Evolutionary conservation across 2,113 vertebrate species (phyloP).

Genomic region (Ploceus nigricollis): DNA sequence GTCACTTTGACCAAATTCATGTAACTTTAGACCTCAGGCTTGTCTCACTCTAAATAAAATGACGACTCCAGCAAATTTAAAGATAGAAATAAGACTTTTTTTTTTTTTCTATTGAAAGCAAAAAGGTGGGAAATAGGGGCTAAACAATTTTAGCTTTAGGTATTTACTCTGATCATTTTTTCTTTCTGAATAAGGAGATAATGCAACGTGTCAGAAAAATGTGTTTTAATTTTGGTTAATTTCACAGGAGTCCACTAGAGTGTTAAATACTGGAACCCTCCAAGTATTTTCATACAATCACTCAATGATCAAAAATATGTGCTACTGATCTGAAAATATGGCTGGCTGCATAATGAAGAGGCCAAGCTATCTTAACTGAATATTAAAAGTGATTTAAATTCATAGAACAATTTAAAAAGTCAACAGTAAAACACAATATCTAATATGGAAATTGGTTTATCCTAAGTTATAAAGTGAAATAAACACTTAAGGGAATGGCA

Average conservation of each 20-base stretch:
- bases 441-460: neutral
- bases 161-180: neutral
- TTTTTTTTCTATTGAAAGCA: neutral
- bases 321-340: neutral
- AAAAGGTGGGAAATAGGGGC: neutral
- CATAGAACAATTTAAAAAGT: neutral
- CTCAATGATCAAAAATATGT: neutral
- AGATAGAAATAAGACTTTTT: neutral
- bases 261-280: neutral
- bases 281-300: neutral
- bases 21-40: slow-evolving; percentile 49
- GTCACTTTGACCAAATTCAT: slow-evolving; percentile 64
- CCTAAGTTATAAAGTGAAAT: neutral
- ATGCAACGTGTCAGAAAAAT: neutral
- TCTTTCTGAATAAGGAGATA: neutral
- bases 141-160: neutral
- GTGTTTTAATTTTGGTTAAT: neutral
- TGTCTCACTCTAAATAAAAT: slow-evolving; percentile 28
- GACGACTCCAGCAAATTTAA: neutral
- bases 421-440: neutral
- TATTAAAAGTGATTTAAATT: neutral
- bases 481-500: neutral
- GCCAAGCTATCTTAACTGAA: neutral
- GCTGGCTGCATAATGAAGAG: neutral
- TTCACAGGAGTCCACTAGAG: neutral